Evolutionary conservation across 2,888 invertebrate species (phyloP), one percentile per base, ranked within the genome.

Genomic region (Pseudococcus longispinus): DNA sequence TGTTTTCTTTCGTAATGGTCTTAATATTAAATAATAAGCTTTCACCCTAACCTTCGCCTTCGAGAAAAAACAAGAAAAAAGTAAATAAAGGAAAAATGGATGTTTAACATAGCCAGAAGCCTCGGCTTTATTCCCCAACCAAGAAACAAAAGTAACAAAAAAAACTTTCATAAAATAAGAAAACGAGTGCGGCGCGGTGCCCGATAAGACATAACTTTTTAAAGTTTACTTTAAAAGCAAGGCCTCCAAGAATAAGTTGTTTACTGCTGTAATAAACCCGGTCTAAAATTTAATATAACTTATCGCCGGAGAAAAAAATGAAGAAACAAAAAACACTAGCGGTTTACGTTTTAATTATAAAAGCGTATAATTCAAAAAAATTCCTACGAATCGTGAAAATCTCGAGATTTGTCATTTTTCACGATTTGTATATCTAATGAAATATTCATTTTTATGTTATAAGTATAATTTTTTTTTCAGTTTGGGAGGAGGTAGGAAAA

Each of bases 191-290:
- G 2, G 77, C 77, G 77, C 77, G 42, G 42, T 80, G 77, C 77
- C 77, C 77, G 77, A 80, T 80, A 80, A 80, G 77, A 80, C 77
- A 80, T 80, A 80, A 80, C 77, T 80, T 80, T 80, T 80, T 80
- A 80, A 80, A 80, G 77, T 80, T 80, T 80, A 80, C 77, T 80
- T 20, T 80, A 80, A 80, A 80, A 80, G 77, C 77, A 80, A 80
- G 77, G 77, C 84, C 84, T 60, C 20, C 32, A 84, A 55, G 84
- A 84, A 60, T 84, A 84, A 84, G 84, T 84, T 84, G 84, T 84
- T 84, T 84, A 84, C 84, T 84, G 60, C 55, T 55, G 84, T 84
- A 84, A 84, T 84, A 84, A 84, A 84, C 55, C 60, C 60, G 37
- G 55, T 55, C 84, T 60, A 55, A 84, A 84, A 84, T 84, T 84